Evolutionary conservation across 1,140 invertebrate species (phyloP).

Genomic region (Gerris buenoi): DNA sequence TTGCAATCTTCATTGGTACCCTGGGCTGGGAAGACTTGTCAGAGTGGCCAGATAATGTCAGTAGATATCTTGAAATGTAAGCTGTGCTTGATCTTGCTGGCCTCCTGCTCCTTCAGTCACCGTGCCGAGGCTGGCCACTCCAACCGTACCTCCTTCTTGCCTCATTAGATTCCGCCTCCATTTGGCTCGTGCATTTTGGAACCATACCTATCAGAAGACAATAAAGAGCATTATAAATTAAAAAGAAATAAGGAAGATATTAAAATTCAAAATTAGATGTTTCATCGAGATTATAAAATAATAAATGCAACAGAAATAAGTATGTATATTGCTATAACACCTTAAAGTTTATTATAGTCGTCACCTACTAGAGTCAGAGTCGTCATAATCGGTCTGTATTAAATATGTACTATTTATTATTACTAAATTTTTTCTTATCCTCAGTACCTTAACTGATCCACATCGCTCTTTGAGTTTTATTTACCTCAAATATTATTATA

Average conservation of each 20-base stretch:
- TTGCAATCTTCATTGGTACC: neutral
- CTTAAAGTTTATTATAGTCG: too few relatives aligned
- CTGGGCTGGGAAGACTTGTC: neutral
- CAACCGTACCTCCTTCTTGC: conserved; percentile 40
- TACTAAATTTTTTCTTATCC: neutral
- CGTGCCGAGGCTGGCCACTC: conserved; percentile 23
- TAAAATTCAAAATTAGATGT: too few relatives aligned
- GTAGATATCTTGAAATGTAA: neutral
- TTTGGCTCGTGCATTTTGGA: conserved; percentile 93
- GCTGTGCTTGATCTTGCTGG: neutral
- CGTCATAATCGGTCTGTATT: too few relatives aligned
- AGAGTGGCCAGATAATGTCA: neutral
- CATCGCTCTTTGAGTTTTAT: neutral
- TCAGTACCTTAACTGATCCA: neutral
- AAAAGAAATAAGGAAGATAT: too few relatives aligned
- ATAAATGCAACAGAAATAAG: too few relatives aligned
- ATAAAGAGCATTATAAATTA: too few relatives aligned
- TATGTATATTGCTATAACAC: too few relatives aligned
- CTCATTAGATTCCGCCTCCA: conserved; percentile 74
- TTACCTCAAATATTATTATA: neutral
- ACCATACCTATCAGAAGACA: conserved; percentile 99
- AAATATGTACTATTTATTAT: neutral
- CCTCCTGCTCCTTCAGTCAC: neutral
- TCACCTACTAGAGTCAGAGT: too few relatives aligned
- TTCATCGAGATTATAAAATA: too few relatives aligned